phyloP scores from a whole-genome alignment of 2,797 vertebrate species.

The Scolopax bukidnonensis region DNA sequence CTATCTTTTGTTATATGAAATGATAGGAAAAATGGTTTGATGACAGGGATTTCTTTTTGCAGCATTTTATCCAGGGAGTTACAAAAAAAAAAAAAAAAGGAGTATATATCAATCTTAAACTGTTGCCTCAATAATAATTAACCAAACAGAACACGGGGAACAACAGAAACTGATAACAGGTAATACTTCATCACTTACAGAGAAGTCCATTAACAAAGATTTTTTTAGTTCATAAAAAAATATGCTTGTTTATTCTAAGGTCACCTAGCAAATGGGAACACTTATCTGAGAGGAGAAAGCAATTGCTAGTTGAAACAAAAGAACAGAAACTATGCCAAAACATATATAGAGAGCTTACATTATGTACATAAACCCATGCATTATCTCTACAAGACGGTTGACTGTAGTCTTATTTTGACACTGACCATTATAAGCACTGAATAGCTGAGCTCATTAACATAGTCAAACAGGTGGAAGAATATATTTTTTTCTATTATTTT shows the following conservation, averaged over 20 bases:
- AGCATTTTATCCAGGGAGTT: neutral
- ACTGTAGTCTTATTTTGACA: neutral
- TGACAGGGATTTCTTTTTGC: conserved; percentile 14
- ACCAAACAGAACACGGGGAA: neutral
- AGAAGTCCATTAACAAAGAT: neutral
- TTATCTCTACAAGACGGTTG: neutral
- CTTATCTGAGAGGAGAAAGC: neutral
- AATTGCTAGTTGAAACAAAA: neutral
- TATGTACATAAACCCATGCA: neutral
- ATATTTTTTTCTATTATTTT: neutral
- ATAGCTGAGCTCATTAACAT: neutral
- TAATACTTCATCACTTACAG: neutral
- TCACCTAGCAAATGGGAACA: neutral
- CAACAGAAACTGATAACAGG: neutral
- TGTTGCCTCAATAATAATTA: neutral
- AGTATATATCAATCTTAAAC: neutral
- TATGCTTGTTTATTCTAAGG: neutral
- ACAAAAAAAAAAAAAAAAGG: neutral
- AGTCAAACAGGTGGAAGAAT: neutral
- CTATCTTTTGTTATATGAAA: conserved; percentile 52
- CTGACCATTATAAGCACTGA: neutral
- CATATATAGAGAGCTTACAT: neutral
- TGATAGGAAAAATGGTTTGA: conserved; percentile 6
- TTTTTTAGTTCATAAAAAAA: neutral
- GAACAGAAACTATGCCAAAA: neutral